Base-by-base conservation (phyloP, 2,113 vertebrate genomes). In the Acanthochromis polyacanthus region DNA sequence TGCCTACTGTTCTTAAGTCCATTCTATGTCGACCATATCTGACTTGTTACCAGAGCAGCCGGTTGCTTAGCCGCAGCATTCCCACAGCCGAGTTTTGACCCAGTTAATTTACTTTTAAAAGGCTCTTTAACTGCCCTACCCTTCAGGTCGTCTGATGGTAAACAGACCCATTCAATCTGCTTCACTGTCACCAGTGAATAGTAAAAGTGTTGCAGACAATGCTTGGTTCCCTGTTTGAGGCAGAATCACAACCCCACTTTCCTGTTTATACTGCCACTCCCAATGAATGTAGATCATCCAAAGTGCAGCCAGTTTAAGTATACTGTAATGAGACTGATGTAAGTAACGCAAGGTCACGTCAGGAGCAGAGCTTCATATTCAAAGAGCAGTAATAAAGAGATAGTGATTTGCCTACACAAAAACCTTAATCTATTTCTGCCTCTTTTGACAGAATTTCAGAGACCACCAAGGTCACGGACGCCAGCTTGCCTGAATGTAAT, bases 381-480 rank as follows among this genome's bases (percentile, higher is more conserved):
- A 88, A 84, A 85, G 70, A 84, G 65, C 76, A 59, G 75, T 83
- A 83, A 85, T 91, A 87, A 82, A 85, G 53, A 92, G 83, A 93
- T 88, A 84, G 70, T 64, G 80, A 89, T 88, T 92, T 85, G 79
- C 74, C 87, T 73, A 69, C 71, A 86, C 78, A 89, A 88, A 89
- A 82, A 75, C 59, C 73, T 62, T 91, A 86, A 92, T 93, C 85
- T 92, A 36, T 78, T 87, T 82, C 73, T 62, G 65, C 83, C 57
- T 76, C 84, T 86, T 91, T 89, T 86, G 75, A 83, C 80, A 68
- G 67, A 75, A 80, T 87, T 90, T 83, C 78, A 78, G 59, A 83
- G 91, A 80, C 75, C 83, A 67, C 80, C 71, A 75, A 91, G 91
- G 93, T 93, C 88, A 90, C 30, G 51, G 81, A 89, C 81, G 68